These are phyloP conservation scores for Trypoxylon attenuatum DNA, from an alignment of 2,888 invertebrate species.

Conservation along the genomic window DNA sequence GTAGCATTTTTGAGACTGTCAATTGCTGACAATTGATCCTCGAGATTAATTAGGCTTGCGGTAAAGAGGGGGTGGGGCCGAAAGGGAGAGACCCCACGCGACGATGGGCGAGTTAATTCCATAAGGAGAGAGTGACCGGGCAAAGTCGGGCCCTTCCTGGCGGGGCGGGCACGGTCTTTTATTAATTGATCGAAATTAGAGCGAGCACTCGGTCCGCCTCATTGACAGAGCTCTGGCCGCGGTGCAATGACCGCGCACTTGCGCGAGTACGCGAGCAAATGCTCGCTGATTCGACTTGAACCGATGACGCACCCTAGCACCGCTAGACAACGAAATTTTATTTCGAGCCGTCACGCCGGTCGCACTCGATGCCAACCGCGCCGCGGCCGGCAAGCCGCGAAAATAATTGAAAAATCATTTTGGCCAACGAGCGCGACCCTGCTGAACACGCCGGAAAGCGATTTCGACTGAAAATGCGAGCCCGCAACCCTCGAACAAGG, in stretches of 20 bases:
- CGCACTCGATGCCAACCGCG: constrained; percentile 29
- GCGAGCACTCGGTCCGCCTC: constrained; percentile 62
- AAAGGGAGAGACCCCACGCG: not conserved
- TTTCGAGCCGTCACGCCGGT: constrained; percentile 44
- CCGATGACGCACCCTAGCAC: constrained; percentile 62
- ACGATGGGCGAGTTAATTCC: constrained; percentile 1
- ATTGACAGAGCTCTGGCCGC: constrained; percentile 62
- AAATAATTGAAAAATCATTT: constrained; percentile 33
- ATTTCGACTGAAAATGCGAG: too few relatives aligned
- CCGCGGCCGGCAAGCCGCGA: too few relatives aligned
- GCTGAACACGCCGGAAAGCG: too few relatives aligned
- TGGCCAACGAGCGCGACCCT: too few relatives aligned
- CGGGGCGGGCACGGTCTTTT: constrained; percentile 49
- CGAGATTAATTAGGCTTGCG: too few relatives aligned
- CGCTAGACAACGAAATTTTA: constrained; percentile 66
- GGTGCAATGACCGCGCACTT: constrained; percentile 70
- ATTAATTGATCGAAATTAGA: constrained; percentile 73
- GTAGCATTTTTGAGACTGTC: too few relatives aligned
- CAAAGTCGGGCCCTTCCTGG: constrained; percentile 40
- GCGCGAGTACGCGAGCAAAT: too few relatives aligned
- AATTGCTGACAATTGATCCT: too few relatives aligned
- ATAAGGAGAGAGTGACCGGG: constrained; percentile 1
- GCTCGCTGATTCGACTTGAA: constrained; percentile 63
- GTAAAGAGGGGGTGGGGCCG: not conserved
- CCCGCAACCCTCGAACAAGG: too few relatives aligned